phyloP scores from a whole-genome alignment of 1,140 invertebrate genomes.

The Leptinotarsa texana region DNA sequence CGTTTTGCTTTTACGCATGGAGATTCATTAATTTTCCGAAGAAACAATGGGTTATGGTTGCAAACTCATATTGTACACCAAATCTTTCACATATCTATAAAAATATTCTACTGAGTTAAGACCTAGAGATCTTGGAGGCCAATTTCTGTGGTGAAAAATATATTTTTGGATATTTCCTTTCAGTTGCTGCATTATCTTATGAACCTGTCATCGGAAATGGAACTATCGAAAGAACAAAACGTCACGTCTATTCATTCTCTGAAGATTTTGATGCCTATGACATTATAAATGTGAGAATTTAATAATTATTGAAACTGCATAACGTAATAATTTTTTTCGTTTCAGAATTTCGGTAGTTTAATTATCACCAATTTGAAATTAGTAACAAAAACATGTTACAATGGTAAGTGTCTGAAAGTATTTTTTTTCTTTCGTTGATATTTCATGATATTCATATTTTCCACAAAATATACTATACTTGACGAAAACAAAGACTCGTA shows the following conservation, averaged over 20 bases:
- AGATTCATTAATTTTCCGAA: no score
- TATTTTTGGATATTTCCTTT: neutral
- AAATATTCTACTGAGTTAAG: no score
- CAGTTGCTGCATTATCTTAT: neutral
- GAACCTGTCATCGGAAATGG: neutral
- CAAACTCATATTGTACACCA: no score
- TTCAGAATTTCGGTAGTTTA: constrained; percentile 44
- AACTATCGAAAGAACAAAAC: constrained; percentile 29
- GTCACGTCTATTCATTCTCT: constrained; percentile 38
- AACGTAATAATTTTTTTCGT: constrained; percentile 18
- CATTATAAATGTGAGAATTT: constrained; percentile 43
- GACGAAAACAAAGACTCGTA: no score
- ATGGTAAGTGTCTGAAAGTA: constrained; percentile 32
- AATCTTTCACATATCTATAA: no score
- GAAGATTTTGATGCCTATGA: constrained; percentile 48
- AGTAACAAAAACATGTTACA: constrained; percentile 47
- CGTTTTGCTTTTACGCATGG: no score
- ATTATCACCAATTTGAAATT: constrained; percentile 47
- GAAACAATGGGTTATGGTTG: no score
- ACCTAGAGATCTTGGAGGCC: no score
- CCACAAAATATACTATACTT: no score
- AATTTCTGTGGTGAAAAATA: neutral
- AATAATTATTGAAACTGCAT: neutral
- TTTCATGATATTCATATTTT: no score
- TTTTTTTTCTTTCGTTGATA: no score